Conservation (phyloP, 2,797 vertebrate species). For the Ctenochaetus hawaiiensis region DNA sequence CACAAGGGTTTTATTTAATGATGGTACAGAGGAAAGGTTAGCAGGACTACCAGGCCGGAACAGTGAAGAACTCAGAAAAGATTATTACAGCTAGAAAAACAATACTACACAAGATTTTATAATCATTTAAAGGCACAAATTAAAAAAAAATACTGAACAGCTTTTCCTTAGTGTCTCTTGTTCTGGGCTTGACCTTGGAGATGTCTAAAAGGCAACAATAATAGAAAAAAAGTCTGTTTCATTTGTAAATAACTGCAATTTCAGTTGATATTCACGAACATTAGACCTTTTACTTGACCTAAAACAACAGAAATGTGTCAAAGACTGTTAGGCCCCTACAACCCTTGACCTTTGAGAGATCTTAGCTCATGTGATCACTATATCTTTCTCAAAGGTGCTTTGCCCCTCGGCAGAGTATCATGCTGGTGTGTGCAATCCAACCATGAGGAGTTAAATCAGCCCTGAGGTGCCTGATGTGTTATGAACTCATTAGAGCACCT, state of each 20-base stretch:
- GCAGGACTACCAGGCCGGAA: constrained; percentile 1
- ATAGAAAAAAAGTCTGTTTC: too few relatives aligned
- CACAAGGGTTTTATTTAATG: constrained; percentile 51
- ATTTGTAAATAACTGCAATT: too few relatives aligned
- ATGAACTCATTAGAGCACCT: constrained; percentile 56
- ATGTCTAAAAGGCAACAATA: too few relatives aligned
- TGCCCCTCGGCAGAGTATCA: constrained; percentile 56
- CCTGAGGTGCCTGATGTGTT: constrained; percentile 49
- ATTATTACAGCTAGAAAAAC: neutral
- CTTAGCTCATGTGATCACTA: neutral
- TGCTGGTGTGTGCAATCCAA: constrained; percentile 52
- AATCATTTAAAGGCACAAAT: too few relatives aligned
- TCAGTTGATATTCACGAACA: neutral
- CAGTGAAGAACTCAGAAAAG: neutral
- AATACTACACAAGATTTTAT: too few relatives aligned
- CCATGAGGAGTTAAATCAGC: constrained; percentile 60
- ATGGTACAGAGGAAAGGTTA: constrained; percentile 40
- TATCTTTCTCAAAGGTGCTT: constrained; percentile 49
- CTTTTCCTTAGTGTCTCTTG: too few relatives aligned
- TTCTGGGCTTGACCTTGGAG: too few relatives aligned
- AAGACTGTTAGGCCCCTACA: neutral
- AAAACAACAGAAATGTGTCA: constrained; percentile 1
- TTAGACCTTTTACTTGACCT: constrained; percentile 7
- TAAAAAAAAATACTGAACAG: too few relatives aligned
- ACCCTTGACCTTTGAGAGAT: constrained; percentile 45